Percentiles rank a stretch among this genome's conserved stretches.
These are phyloP conservation scores for Potorous gilbertii DNA, from an alignment of 2,797 vertebrate genomes.

Conservation along the genomic window DNA sequence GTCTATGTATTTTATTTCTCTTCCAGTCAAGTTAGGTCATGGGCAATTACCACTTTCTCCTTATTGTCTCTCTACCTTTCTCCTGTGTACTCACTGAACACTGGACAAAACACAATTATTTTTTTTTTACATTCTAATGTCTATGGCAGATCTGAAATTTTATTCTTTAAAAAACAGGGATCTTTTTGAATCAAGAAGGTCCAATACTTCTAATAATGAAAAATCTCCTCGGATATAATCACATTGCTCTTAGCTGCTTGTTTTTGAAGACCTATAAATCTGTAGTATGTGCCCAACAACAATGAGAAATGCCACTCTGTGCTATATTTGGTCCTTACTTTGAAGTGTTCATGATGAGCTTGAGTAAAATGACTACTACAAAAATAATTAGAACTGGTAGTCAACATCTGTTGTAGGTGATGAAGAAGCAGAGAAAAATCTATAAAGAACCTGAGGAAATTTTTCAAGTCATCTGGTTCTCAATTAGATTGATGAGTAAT, in stretches of 20 bases:
- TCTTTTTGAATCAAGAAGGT: background rate
- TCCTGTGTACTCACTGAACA: no score
- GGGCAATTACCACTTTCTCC: no score
- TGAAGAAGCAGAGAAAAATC: background rate
- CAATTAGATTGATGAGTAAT: background rate
- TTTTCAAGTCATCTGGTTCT: background rate
- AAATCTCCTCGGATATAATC: background rate
- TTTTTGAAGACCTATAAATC: background rate
- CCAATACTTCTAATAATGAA: background rate
- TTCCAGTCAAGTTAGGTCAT: no score
- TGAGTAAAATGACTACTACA: background rate
- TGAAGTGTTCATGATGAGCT: background rate
- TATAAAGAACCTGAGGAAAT: background rate
- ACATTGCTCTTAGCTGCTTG: background rate
- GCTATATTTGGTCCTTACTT: background rate
- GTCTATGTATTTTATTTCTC: no score
- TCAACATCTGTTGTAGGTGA: background rate
- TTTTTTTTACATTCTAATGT: no score
- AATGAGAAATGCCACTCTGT: background rate
- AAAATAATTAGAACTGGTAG: background rate
- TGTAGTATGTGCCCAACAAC: background rate
- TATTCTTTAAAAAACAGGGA: no score
- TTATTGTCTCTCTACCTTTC: no score
- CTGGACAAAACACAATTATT: no score
- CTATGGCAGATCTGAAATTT: no score